Base-by-base conservation (phyloP, 2,113 vertebrate species). In the Phrynosoma blainvillii region DNA sequence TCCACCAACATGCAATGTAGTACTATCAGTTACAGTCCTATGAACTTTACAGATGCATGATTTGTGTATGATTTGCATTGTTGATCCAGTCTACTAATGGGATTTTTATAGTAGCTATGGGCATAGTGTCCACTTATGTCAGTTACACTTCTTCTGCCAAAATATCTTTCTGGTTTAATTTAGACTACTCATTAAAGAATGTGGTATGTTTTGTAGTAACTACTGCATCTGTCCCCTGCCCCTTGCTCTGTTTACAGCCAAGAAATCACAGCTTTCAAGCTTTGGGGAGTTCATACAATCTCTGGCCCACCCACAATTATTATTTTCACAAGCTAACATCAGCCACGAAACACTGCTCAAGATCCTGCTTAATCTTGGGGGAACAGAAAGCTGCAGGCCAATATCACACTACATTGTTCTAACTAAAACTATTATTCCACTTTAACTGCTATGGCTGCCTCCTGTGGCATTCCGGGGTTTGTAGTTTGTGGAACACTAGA, bases 91-190 rank as follows among this genome's bases (percentile, higher is more conserved):
- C 27, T 89, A 89, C 66, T 16, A 85, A 6, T 8, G 9, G 52
- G 54, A 18, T 18, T 92, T 59, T 85, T 65, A 66, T 80, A 73
- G 81, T 73, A 77, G 76, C 88, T 89, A 74, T 0, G 1, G 52
- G 32, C 78, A 86, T 2, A 85, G 75, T 75, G n/a, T 5, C 27
- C 0, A n/a, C 7, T 36, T 62, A 62, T 62, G 59, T 62, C 59
- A 62, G 14, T 62, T 62, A 62, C 13, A 14, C 13, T 62, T 62
- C 13, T 62, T 62, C 14, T 16, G 59, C 59, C 59, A 62, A 62
- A 62, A 62, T 1, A 62, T 74, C 70, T 89, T 87, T 84, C 14
- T 91, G 75, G 16, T 90, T 95, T 90, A 92, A 62, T 90, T 90
- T 90, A 85, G 75, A 47, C 84, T 91, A 84, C 25, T n/a, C 1